Percentiles rank a stretch among this genome's conserved stretches.
Conservation (phyloP, 1,140 invertebrate genomes). For the Aphis gossypii region DNA sequence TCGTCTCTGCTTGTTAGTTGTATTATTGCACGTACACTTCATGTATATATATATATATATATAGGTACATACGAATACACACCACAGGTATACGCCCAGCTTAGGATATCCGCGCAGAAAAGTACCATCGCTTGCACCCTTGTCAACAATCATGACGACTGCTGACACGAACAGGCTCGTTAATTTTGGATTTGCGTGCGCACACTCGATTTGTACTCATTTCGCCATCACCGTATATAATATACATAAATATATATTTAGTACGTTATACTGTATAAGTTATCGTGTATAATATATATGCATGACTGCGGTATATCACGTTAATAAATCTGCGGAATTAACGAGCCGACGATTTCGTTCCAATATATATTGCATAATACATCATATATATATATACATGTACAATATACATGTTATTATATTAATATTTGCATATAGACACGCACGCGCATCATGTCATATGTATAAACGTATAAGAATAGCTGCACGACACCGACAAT, state of each 20-base stretch:
- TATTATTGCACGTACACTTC: neutral
- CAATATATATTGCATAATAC: neutral
- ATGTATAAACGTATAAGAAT: conserved; percentile 1
- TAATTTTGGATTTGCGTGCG: conserved; percentile 53
- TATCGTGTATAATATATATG: neutral
- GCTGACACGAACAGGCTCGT: conserved; percentile 56
- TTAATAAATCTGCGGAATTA: conserved; percentile 16
- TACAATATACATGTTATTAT: neutral
- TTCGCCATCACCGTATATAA: neutral
- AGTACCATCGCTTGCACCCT: conserved; percentile 31
- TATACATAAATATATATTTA: neutral
- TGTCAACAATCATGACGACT: conserved; percentile 32
- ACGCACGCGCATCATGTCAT: neutral
- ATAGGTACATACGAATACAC: neutral
- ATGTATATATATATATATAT: neutral
- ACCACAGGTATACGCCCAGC: neutral
- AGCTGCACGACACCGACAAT: neutral
- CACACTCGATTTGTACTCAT: neutral
- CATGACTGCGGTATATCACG: neutral
- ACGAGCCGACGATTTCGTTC: neutral
- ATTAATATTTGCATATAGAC: neutral
- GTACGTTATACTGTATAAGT: neutral
- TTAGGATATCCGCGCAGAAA: neutral
- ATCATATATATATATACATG: too few relatives aligned
- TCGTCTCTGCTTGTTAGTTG: neutral